phyloP scores from a whole-genome alignment of 2,888 invertebrate genomes.

The Sturmia bella region DNA sequence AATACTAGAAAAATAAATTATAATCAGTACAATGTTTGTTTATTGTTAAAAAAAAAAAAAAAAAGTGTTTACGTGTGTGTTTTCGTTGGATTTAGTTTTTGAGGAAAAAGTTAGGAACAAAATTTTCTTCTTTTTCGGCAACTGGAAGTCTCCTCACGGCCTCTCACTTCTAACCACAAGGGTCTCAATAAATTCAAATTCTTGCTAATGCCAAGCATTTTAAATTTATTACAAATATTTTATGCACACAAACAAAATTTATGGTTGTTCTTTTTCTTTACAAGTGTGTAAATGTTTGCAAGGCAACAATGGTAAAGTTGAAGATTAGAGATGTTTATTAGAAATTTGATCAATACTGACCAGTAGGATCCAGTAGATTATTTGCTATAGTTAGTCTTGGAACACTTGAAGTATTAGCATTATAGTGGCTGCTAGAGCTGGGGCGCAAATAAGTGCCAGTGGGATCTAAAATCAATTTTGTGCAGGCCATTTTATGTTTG shows the following conservation, averaged over 20 bases:
- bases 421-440: conserved; percentile 50
- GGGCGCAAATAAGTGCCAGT: conserved; percentile 81
- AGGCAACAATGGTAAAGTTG: conserved; percentile 75
- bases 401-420: conserved; percentile 68
- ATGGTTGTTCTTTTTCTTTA: conserved; percentile 1
- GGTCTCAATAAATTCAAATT: conserved; percentile 50
- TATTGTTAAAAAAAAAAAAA: neutral
- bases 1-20: conserved; percentile 68
- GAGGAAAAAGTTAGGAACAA: conserved; percentile 20
- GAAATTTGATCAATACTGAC: conserved; percentile 77
- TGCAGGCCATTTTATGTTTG: conserved; percentile 71
- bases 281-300: conserved; percentile 71
- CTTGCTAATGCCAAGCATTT: conserved; percentile 63
- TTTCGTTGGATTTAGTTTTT: conserved; percentile 46
- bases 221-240: conserved; percentile 60
- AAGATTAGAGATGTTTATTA: conserved; percentile 16
- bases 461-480: conserved; percentile 76
- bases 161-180: conserved; percentile 80
- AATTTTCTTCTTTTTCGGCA: conserved; percentile 81
- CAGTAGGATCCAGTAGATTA: conserved; percentile 79
- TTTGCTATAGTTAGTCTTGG: conserved; percentile 49
- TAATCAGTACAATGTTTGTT: conserved; percentile 66
- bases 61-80: conserved; percentile 35
- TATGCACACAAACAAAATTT: conserved; percentile 29
- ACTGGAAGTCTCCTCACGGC: conserved; percentile 82